These are phyloP conservation scores for Trachymyrmex cornetzi DNA, from an alignment of 1,140 invertebrate species.

Conservation along the genomic window DNA sequence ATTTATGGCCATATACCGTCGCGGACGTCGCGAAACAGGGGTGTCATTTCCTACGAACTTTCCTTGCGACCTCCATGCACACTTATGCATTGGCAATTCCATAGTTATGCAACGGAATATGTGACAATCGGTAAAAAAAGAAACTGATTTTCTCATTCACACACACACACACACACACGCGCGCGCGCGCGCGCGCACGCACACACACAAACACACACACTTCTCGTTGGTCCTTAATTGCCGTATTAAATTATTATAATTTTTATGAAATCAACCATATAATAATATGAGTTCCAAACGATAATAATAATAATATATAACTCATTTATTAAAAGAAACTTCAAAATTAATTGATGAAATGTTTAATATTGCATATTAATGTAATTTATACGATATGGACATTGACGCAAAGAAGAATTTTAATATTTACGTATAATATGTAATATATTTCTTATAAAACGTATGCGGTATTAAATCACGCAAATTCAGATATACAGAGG, in stretches of 20 bases:
- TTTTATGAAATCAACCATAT: not conserved
- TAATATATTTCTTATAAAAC: conserved; percentile 38
- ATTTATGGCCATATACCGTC: conserved; percentile 60
- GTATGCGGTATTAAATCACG: conserved; percentile 32
- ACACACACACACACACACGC: too few species aligned
- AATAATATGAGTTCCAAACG: not conserved
- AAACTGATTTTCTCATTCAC: not conserved
- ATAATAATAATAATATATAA: not conserved
- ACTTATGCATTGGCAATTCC: conserved; percentile 46
- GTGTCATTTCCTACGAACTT: conserved; percentile 72
- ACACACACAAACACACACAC: too few species aligned
- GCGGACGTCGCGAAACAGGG: conserved; percentile 66
- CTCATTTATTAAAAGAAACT: conserved; percentile 9
- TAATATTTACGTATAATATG: not conserved
- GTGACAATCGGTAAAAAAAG: not conserved
- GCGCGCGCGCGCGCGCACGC: too few species aligned
- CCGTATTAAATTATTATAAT: not conserved
- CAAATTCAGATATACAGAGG: not conserved
- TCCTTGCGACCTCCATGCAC: conserved; percentile 71
- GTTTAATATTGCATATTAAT: not conserved
- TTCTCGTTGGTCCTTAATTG: not conserved
- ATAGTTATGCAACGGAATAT: conserved; percentile 59
- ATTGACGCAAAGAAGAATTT: conserved; percentile 11
- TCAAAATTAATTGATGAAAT: conserved; percentile 21
- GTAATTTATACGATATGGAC: not conserved